Conservation (phyloP, 2,113 vertebrate genomes). For the Heterocephalus glaber region DNA sequence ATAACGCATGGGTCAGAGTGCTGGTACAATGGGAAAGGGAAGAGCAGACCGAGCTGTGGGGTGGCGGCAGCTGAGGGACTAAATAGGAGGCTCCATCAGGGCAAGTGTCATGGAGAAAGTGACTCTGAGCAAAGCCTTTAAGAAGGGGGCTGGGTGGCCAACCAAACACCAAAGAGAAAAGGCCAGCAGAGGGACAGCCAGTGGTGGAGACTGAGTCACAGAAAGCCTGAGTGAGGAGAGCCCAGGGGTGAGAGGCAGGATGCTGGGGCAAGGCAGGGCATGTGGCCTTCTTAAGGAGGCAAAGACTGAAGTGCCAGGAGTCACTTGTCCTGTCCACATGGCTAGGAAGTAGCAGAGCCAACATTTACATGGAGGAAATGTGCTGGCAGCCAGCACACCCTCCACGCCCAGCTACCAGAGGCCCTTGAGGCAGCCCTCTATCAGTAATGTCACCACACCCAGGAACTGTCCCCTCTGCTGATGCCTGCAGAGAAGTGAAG, state of each 20-base stretch:
- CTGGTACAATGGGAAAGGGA: no score
- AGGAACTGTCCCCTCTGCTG: background rate
- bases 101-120: background rate
- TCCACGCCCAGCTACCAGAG: background rate
- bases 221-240: background rate
- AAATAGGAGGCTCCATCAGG: background rate
- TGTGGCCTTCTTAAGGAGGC: background rate
- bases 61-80: background rate
- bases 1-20: background rate
- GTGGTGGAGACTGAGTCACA: background rate
- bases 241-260: fast-evolving
- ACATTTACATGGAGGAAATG: no score
- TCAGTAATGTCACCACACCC: background rate
- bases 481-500: background rate
- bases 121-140: background rate
- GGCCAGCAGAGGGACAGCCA: background rate
- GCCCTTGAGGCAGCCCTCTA: background rate
- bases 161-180: fast-evolving
- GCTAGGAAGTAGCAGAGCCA: background rate
- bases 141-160: fast-evolving
- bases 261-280: background rate
- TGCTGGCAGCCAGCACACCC: background rate
- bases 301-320: background rate
- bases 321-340: fast-evolving
- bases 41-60: fast-evolving